A percentile compares a stretch with the other conserved stretches of the same genome.
Evolutionary conservation across 30 jellyfish, hydroid and myxozoan genomes (phyloP).

Genomic region (Cassiopea andromeda): DNA sequence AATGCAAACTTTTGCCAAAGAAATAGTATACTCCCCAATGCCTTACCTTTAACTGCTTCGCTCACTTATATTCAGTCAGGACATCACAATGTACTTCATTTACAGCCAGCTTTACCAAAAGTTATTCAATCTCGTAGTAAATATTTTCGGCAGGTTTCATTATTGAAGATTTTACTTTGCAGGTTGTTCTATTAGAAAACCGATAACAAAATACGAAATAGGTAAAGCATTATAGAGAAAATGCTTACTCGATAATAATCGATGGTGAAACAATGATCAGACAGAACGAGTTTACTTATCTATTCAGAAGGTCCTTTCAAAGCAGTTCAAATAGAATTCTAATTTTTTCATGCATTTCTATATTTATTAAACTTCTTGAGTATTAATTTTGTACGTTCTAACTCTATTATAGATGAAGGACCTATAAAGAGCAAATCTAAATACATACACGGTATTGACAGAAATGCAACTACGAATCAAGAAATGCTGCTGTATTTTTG

Average conservation of each 20-base stretch:
- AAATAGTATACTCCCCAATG: not conserved
- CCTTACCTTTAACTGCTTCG: not conserved
- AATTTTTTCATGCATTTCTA: no score
- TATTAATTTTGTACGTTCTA: no score
- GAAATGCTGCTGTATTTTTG: no score
- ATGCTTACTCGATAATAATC: not conserved
- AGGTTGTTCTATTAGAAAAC: not conserved
- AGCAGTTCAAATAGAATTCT: no score
- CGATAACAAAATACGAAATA: not conserved
- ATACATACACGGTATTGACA: no score
- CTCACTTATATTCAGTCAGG: not conserved
- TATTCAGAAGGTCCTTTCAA: no score
- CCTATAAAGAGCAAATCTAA: no score
- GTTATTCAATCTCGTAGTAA: not conserved
- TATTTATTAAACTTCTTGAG: no score
- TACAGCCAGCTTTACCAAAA: not conserved
- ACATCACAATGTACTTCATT: not conserved
- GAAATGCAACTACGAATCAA: no score
- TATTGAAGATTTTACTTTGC: not conserved
- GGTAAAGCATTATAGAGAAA: not conserved
- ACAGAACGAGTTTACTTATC: not conserved
- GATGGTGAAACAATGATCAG: not conserved
- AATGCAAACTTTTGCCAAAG: not conserved
- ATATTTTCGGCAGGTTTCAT: not conserved
- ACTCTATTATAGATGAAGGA: no score